phyloP scores from a whole-genome alignment of 2,888 invertebrate species.

The Cerceris rybyensis region DNA sequence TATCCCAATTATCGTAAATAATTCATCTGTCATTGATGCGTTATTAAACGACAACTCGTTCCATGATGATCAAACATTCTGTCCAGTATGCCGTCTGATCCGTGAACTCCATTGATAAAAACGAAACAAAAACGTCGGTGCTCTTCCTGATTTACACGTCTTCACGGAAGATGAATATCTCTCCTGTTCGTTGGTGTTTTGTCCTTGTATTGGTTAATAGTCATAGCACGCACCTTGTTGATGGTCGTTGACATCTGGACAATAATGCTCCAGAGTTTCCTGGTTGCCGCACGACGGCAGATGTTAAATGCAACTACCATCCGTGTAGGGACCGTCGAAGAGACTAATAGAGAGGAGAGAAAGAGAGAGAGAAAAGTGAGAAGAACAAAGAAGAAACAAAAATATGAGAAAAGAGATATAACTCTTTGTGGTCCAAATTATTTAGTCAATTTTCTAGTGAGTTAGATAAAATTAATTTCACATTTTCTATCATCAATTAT shows the following conservation, averaged over 20 bases:
- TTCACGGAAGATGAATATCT: slow-evolving; percentile 24
- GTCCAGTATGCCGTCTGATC: slow-evolving; percentile 15
- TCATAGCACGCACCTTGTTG: slow-evolving; percentile 38
- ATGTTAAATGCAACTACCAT: slow-evolving; percentile 54
- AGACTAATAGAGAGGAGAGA: too few species aligned
- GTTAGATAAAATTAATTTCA: too few species aligned
- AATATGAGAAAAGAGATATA: too few species aligned
- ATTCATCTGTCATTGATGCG: not conserved
- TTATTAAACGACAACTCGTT: not conserved
- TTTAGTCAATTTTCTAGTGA: too few species aligned
- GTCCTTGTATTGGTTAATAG: slow-evolving; percentile 34
- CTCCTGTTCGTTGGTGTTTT: slow-evolving; percentile 15
- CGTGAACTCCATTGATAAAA: slow-evolving; percentile 38
- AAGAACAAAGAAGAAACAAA: too few species aligned
- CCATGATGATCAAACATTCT: not conserved
- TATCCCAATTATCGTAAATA: not conserved
- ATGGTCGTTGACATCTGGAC: slow-evolving; percentile 49
- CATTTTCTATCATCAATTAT: too few species aligned
- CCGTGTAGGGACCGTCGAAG: not conserved
- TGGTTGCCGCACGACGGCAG: slow-evolving; percentile 51
- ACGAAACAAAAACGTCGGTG: slow-evolving; percentile 27
- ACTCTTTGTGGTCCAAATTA: too few species aligned
- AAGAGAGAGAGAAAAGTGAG: too few species aligned
- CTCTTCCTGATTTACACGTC: slow-evolving; percentile 45
- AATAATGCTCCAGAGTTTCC: slow-evolving; percentile 56